These are phyloP conservation scores for Agonopterix arenella DNA, from an alignment of 2,888 invertebrate species.

Conservation along the genomic window DNA sequence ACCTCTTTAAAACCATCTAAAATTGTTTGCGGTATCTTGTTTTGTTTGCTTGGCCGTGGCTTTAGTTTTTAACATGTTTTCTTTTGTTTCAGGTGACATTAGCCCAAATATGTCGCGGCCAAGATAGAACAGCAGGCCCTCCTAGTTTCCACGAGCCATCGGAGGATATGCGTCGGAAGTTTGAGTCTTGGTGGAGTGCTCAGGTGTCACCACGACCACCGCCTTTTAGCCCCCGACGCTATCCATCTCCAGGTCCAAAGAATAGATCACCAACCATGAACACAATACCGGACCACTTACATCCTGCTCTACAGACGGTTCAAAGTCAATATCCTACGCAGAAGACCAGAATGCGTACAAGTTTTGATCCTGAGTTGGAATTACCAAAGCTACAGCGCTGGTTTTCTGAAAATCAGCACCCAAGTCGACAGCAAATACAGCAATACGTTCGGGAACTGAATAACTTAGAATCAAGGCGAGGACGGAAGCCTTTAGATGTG, in stretches of 20 bases:
- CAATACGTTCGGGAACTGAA: slow-evolving; percentile 97
- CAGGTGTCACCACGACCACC: slow-evolving; percentile 81
- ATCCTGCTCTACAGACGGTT: slow-evolving; percentile 86
- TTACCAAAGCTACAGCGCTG: slow-evolving; percentile 96
- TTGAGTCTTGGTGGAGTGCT: slow-evolving; percentile 93
- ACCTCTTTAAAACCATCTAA: slow-evolving; percentile 72
- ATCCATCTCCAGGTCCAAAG: slow-evolving; percentile 69
- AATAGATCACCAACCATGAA: slow-evolving; percentile 67
- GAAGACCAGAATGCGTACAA: slow-evolving; percentile 96
- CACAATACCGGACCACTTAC: slow-evolving; percentile 75
- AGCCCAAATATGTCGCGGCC: slow-evolving; percentile 89
- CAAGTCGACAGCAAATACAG: slow-evolving; percentile 96
- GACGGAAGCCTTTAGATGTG: slow-evolving; percentile 94
- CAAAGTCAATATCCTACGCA: slow-evolving; percentile 87
- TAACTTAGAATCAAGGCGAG: slow-evolving; percentile 92
- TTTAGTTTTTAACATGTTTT: slow-evolving; percentile 27
- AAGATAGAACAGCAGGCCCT: slow-evolving; percentile 80
- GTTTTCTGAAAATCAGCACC: slow-evolving; percentile 98
- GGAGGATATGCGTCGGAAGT: slow-evolving; percentile 91
- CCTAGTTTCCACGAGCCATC: slow-evolving; percentile 82
- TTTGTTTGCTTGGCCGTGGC: slow-evolving; percentile 38
- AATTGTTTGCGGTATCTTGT: slow-evolving; percentile 58
- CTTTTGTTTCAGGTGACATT: slow-evolving; percentile 82
- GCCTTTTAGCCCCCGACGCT: slow-evolving; percentile 68
- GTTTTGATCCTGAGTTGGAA: slow-evolving; percentile 97